Conservation (phyloP, 2,888 invertebrate genomes). For the Zygogramma bicolorata region DNA sequence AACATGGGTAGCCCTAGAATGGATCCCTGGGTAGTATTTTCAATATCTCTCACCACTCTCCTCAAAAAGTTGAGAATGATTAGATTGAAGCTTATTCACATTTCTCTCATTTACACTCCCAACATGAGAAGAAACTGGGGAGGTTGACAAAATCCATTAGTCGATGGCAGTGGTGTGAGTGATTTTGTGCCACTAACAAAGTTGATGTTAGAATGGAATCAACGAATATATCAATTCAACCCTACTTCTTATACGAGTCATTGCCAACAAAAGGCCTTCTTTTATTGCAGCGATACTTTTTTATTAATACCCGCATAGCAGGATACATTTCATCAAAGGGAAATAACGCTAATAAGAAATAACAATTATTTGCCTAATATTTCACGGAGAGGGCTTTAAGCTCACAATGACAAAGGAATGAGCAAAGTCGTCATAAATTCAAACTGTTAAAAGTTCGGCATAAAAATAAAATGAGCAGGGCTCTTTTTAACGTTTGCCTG, state of each 20-base stretch:
- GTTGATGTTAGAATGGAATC: background rate
- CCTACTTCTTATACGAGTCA: background rate
- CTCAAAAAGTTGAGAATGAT: too few species aligned
- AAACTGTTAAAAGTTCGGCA: conserved; percentile 45
- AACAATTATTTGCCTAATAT: conserved; percentile 35
- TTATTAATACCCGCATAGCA: conserved; percentile 18
- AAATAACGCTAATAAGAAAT: conserved; percentile 33
- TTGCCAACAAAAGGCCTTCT: conserved; percentile 3
- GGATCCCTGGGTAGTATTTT: too few species aligned
- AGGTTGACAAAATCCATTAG: too few species aligned
- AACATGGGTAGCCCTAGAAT: too few species aligned
- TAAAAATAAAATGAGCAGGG: conserved; percentile 45
- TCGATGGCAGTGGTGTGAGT: too few species aligned
- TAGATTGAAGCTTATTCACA: too few species aligned
- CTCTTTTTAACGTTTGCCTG: conserved; percentile 48
- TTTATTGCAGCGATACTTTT: conserved; percentile 16
- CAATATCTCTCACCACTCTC: too few species aligned
- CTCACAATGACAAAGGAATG: conserved; percentile 42
- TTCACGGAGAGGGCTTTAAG: conserved; percentile 32
- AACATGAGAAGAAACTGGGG: too few species aligned
- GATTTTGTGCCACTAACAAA: background rate
- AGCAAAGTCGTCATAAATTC: conserved; percentile 41
- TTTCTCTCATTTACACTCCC: too few species aligned
- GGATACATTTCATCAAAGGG: conserved; percentile 32
- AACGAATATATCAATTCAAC: background rate